These are phyloP conservation scores for Cistogaster globosa DNA, from an alignment of 2,888 invertebrate genomes.

Conservation along the genomic window DNA sequence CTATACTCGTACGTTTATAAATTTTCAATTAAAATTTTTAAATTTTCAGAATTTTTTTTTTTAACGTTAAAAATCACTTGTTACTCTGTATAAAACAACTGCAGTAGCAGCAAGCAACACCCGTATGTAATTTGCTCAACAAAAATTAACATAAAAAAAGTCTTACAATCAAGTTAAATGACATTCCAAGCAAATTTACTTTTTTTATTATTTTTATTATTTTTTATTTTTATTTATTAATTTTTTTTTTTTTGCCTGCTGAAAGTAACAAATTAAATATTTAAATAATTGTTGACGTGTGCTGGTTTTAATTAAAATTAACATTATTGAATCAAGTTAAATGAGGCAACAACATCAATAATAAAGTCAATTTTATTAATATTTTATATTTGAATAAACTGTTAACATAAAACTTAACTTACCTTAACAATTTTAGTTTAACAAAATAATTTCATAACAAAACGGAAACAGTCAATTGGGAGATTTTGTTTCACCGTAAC, in stretches of 20 bases:
- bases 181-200: conserved; percentile 40
- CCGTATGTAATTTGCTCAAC: background rate
- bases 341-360: background rate
- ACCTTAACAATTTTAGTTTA: conserved; percentile 39
- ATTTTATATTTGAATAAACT: too few relatives aligned
- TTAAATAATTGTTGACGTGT: conserved; percentile 50
- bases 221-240: too few relatives aligned
- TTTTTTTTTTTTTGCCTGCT: conserved; percentile 7
- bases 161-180: conserved; percentile 33
- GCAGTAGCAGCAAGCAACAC: background rate
- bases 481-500: background rate
- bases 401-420: background rate
- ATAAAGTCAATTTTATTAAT: background rate
- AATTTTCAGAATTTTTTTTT: too few relatives aligned
- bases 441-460: conserved; percentile 26
- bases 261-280: conserved; percentile 25
- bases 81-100: background rate
- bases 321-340: background rate
- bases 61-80: background rate
- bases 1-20: too few relatives aligned
- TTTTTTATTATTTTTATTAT: background rate
- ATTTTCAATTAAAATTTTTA: too few relatives aligned
- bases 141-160: background rate
- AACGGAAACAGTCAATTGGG: background rate
- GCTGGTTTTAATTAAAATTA: conserved; percentile 29